Percentiles rank a stretch among this genome's conserved stretches.
Evolutionary conservation across 92 coral and sea anemone genomes (phyloP).

Genomic region (Pocillopora grandis): DNA sequence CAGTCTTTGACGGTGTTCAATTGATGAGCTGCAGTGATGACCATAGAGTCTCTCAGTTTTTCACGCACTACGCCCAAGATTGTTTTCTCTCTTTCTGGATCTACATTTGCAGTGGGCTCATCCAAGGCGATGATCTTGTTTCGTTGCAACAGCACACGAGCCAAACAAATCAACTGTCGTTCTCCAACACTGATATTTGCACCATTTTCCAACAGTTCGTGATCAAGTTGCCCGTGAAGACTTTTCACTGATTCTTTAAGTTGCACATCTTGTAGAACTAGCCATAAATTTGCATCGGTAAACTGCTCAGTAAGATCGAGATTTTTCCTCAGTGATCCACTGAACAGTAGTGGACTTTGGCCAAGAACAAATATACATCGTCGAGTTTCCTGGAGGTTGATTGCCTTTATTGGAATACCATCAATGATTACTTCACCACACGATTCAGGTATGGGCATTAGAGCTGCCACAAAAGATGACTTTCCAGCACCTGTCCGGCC

Average conservation of each 20-base stretch:
- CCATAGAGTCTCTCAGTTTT: slow-evolving; percentile 14
- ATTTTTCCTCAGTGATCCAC: slow-evolving; percentile 65
- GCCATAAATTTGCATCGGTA: slow-evolving; percentile 66
- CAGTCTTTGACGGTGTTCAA: slow-evolving; percentile 26
- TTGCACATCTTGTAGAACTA: slow-evolving; percentile 66
- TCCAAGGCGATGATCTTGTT: slow-evolving; percentile 76
- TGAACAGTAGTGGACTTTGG: slow-evolving; percentile 70
- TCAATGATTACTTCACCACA: slow-evolving; percentile 25
- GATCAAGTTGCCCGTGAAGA: slow-evolving; percentile 56
- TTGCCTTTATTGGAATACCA: not conserved
- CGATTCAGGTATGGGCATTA: slow-evolving; percentile 14
- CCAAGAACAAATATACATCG: slow-evolving; percentile 74
- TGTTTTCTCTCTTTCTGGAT: slow-evolving; percentile 67
- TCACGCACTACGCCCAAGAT: slow-evolving; percentile 31
- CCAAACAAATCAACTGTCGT: slow-evolving; percentile 72
- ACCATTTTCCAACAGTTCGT: slow-evolving; percentile 68
- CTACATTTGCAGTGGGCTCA: slow-evolving; percentile 85
- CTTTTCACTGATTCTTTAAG: slow-evolving; percentile 59
- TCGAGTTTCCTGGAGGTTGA: slow-evolving; percentile 67
- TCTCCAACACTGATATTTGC: slow-evolving; percentile 77
- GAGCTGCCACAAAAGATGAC: slow-evolving; percentile 23
- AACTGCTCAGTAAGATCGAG: slow-evolving; percentile 66
- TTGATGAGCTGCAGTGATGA: slow-evolving; percentile 28
- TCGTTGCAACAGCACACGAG: slow-evolving; percentile 69
- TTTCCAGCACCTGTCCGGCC: slow-evolving; percentile 10